A percentile compares a stretch with the other conserved stretches of the same genome.
Conservation (phyloP, 2,797 vertebrate genomes). For the Allobates femoralis region DNA sequence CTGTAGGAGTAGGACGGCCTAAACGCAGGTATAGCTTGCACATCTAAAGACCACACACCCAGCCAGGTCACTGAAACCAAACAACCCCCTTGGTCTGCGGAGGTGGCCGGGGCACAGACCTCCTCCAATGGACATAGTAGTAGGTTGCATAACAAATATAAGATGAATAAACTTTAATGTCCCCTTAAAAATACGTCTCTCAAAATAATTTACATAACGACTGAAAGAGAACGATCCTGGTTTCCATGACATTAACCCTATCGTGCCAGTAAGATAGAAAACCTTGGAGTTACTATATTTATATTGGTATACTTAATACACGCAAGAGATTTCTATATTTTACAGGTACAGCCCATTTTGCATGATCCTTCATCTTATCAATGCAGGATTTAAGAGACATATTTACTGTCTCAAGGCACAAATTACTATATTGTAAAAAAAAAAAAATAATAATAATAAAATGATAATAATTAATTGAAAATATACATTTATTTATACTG, state of each 20-base stretch:
- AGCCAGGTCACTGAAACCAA: too few species aligned
- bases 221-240: constrained; percentile 8
- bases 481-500: neutral
- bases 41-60: too few species aligned
- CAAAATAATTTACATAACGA: constrained; percentile 3
- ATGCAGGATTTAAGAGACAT: neutral
- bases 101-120: too few species aligned
- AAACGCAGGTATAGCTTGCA: too few species aligned
- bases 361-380: neutral
- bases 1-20: too few species aligned
- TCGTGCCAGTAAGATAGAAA: neutral
- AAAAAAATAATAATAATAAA: neutral
- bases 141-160: neutral
- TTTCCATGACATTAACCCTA: constrained; percentile 46
- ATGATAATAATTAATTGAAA: neutral
- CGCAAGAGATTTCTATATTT: neutral
- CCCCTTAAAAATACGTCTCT: neutral
- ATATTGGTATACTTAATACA: neutral
- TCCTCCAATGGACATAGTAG: too few species aligned
- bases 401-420: neutral
- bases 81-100: too few species aligned
- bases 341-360: neutral
- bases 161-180: neutral
- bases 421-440: neutral
- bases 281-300: neutral